Conservation (phyloP, 2,797 vertebrate species). For the Notoglanidium macrostoma region DNA sequence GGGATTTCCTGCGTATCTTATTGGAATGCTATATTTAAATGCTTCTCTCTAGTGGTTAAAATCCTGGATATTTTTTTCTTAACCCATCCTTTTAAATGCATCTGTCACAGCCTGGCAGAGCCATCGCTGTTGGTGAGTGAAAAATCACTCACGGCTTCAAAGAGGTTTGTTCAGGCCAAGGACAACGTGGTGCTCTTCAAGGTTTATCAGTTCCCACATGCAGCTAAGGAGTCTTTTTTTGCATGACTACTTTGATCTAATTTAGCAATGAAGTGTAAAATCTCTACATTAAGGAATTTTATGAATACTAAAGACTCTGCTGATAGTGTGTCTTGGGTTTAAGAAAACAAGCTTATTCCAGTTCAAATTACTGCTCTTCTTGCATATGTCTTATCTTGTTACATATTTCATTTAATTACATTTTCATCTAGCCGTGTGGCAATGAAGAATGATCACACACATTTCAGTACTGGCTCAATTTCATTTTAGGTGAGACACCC, state of each 20-base stretch:
- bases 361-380: neutral
- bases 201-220: constrained; percentile 7
- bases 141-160: neutral
- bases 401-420: neutral
- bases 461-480: constrained; percentile 17
- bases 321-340: neutral
- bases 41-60: constrained; percentile 34
- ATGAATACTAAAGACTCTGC: neutral
- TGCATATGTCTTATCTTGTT: too few species aligned
- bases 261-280: constrained; percentile 11
- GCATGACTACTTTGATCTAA: constrained; percentile 7
- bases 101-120: constrained; percentile 13
- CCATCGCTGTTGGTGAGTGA: neutral
- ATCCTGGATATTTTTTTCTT: constrained; percentile 24
- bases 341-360: neutral
- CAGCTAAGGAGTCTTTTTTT: neutral
- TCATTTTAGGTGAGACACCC: neutral
- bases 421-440: neutral
- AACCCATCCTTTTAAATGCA: constrained; percentile 20
- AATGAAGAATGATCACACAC: constrained; percentile 1
- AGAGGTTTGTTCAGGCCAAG: constrained; percentile 15
- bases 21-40: constrained; percentile 56
- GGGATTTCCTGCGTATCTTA: constrained; percentile 36
- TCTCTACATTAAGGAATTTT: neutral
- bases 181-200: constrained; percentile 10